Evolutionary conservation across 2,888 invertebrate species (phyloP).

Genomic region (Spodoptera picta): DNA sequence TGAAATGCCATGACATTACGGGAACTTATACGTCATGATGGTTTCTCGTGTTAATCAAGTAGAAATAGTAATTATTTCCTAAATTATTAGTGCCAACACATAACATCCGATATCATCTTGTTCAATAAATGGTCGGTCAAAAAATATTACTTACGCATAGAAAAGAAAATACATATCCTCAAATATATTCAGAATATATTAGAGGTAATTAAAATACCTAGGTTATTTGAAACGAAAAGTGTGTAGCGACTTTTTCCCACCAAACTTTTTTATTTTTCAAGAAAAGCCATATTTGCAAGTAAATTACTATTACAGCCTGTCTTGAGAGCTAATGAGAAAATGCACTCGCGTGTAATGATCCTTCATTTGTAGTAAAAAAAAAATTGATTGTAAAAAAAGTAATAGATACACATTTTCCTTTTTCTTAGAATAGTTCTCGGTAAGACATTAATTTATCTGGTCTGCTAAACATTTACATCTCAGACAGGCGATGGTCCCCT

Average conservation of each 20-base stretch:
- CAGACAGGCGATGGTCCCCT: conserved; percentile 49
- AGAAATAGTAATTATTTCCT: no score
- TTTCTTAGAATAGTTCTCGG: conserved; percentile 53
- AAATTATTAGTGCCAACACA: no score
- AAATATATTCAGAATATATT: no score
- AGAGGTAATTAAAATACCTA: no score
- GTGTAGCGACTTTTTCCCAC: conserved; percentile 14
- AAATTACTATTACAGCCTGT: conserved; percentile 53
- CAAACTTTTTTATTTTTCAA: conserved; percentile 17
- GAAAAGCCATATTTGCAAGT: conserved; percentile 53
- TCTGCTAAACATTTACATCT: conserved; percentile 61
- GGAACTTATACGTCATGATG: no score
- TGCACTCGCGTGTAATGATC: conserved; percentile 57
- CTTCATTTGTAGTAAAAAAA: conserved; percentile 29
- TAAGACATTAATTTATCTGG: conserved; percentile 66
- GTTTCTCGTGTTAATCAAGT: no score
- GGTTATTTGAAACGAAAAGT: no score
- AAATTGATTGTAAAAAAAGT: conserved; percentile 52
- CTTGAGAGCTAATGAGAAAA: conserved; percentile 62
- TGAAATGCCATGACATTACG: conserved; percentile 17
- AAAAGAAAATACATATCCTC: no score
- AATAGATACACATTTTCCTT: conserved; percentile 40
- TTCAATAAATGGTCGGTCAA: no score
- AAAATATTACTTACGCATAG: no score
- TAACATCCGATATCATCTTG: no score